Base-by-base conservation (phyloP, 2,113 vertebrate species). In the Glaucidium brasilianum region DNA sequence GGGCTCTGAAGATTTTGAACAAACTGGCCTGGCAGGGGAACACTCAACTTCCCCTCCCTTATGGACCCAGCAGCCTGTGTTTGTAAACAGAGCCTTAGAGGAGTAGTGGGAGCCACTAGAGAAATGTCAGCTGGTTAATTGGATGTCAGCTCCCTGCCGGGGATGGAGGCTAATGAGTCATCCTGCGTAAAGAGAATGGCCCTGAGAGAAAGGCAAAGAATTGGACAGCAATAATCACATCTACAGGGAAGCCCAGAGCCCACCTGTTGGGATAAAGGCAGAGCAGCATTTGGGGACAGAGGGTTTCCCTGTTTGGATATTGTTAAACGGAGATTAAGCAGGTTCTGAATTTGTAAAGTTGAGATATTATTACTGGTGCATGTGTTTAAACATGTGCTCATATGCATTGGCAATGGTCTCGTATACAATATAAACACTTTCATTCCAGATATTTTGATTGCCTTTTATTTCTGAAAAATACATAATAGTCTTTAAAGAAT, bases 71-170 rank as follows among this genome's bases (percentile, higher is more conserved):
- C 97, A 97, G 98, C 86, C 98, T 95, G 97, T 98, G 98, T 98
- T 98, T 98, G 98, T 98, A 98, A 98, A 98, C 98, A 98, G 94
- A 98, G 95, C 96, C 95, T 97, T 96, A 93, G 92, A 97, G 96
- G 97, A 79, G 97, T 88, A 96, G 96, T 90, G 97, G 96, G 98
- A 98, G 97, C 85, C 80, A 96, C 93, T 52, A 76, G 97, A 96
- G 96, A 85, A 98, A 96, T 97, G 98, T 98, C 97, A 97, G 98
- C 97, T 96, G 85, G 85, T 98, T 98, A 98, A 98, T 98, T 98
- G 98, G 97, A 98, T 98, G 98, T 97, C 98, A 98, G 97, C 95
- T 94, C 97, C 98, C 98, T 90, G 77, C 97, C 1, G 85, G 67
- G 96, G 97, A 90, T 62, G 81, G 95, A 96, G 96, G 94, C 97